Evolutionary conservation across 2,888 invertebrate species (phyloP), one percentile per base, ranked within the genome.

Genomic region (Zygaena filipendulae): DNA sequence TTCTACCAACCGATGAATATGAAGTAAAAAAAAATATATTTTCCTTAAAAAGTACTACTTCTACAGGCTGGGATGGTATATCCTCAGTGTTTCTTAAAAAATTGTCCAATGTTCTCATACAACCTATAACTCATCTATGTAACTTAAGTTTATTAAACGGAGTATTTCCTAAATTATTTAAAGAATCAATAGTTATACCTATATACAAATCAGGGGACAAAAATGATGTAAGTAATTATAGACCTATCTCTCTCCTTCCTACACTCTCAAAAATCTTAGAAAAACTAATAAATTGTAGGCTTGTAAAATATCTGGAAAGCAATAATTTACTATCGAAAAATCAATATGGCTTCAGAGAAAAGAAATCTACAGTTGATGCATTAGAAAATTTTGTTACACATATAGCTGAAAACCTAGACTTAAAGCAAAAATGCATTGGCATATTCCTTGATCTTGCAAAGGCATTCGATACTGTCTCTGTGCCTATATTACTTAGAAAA

Each of bases 201-300:
- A 18, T 25, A 16, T 19, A 18, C 11, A 25, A 25, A 19, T 11
- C 11, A 10, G 18, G 25, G 10, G 11, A 25, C 11, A 16, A 12
- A 25, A 25, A 14, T 18, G 3, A 16, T 6, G 9, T 14, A 4
- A 25, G 8, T 11, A 25, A 25, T 10, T 25, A 25, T 18, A 10
- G 25, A 4, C 25, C 25, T 9, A 25, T 25, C 10, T 25, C 25
- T 11, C n/a, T 25, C 6, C 11, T 25, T 11, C 25, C 25, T 11
- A 12, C 9, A 23, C 8, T 23, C n/a, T 23, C 23, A 13, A 23
- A 23, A 23, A 8, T 23, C 3, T 12, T 23, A n/a, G 23, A 23
- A 23, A 23, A 13, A 12, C 7, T 23, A n/a, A 7, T 23, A 12
- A 13, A 23, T 13, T n/a, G 7, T 12, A 23, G 25, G 19, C 9